phyloP scores from a whole-genome alignment of 2,113 vertebrate genomes.

The Hemiscyllium ocellatum region DNA sequence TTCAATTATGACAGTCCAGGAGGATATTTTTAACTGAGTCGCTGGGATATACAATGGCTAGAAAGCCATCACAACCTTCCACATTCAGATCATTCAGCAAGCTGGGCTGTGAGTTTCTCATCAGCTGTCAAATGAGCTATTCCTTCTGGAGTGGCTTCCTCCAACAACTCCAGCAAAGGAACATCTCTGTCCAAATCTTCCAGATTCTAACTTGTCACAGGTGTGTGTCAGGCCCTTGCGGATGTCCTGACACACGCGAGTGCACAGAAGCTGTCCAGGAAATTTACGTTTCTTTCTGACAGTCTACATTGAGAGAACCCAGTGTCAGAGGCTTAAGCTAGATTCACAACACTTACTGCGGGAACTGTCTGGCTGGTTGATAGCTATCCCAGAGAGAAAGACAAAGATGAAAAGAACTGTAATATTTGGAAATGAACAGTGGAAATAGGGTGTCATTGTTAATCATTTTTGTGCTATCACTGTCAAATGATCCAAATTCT shows the following conservation, averaged over 20 bases:
- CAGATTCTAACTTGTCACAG: too few species aligned
- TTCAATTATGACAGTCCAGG: neutral
- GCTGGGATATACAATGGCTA: neutral
- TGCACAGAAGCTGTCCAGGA: too few species aligned
- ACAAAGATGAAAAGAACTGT: too few species aligned
- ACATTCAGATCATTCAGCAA: neutral
- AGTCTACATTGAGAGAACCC: too few species aligned
- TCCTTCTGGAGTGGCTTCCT: neutral
- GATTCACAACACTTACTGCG: too few species aligned
- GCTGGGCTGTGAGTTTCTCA: neutral
- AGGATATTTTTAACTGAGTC: neutral
- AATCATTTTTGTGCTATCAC: neutral
- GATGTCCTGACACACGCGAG: too few species aligned
- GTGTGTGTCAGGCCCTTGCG: too few species aligned
- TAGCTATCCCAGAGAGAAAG: too few species aligned
- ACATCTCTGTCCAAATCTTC: neutral
- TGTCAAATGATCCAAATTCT: neutral
- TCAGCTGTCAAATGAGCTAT: neutral
- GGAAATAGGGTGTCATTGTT: neutral
- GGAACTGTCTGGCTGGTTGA: too few species aligned
- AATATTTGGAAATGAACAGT: too few species aligned
- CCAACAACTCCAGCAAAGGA: neutral
- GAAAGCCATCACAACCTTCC: neutral
- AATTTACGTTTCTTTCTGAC: too few species aligned
- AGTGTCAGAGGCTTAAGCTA: too few species aligned